Evolutionary conservation across 2,113 vertebrate genomes (phyloP), one percentile per base, ranked within the genome.

Genomic region (Labrus mixtus): DNA sequence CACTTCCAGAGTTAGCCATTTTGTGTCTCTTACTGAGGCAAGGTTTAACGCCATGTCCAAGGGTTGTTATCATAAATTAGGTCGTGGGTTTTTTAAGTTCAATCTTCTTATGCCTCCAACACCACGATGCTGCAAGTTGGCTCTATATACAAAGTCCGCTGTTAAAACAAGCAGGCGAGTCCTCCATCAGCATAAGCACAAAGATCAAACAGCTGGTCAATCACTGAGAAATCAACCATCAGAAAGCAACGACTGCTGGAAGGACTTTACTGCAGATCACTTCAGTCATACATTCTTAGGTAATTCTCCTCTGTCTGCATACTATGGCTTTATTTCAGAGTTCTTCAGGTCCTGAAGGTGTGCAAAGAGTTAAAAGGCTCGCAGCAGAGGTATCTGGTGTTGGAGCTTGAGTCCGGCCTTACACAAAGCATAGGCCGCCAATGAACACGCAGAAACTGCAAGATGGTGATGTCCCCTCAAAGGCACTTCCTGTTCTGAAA

Each of bases 1-100:
- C 74, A 98, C 97, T 94, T 98, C 97, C 73, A 98, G 90, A 0
- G 97, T 98, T 89, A 98, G 95, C 97, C 97, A 98, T 89, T 98
- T 98, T 79, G 97, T 97, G 74, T 98, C 97, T 95, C 97, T 95
- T 29, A 97, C 95, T 0, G 97, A 96, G 88, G 97, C 94, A 87
- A 98, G 94, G 93, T 96, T 98, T 93, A 98, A 94, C 88, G 97
- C 97, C 97, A 98, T 98, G 91, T 76, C 91, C 92, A 81, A 86
- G 67, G 73, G 56, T 54, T 85, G 73, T 53, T 68, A 78, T 78
- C 46, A 54, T 79, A 79, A 76, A 79, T 62, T 63, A 36, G 60
- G 29, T 33, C 29, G 29, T 2, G 29, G 29, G 55, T 13, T 45
- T 54, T 25, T 72, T 64, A 82, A 86, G 66, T n/a, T 76, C 67